Percentiles rank a stretch among this genome's conserved stretches.
phyloP scores from a whole-genome alignment of 2,113 vertebrate genomes.

The Spea bombifrons region DNA sequence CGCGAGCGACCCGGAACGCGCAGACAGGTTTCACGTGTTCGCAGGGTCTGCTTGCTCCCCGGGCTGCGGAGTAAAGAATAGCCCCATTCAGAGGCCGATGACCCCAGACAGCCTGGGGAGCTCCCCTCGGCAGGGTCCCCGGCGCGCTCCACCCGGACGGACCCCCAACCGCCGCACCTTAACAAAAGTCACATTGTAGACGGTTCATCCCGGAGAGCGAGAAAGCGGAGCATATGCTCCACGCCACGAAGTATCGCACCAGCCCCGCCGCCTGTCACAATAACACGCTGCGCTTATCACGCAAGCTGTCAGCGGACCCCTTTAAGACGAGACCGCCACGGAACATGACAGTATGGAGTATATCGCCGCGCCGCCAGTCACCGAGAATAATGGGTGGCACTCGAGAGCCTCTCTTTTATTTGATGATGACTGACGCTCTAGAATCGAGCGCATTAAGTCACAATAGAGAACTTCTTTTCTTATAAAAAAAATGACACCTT shows the following conservation, averaged over 20 bases:
- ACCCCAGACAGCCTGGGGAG: not conserved
- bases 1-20: too few species aligned
- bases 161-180: not conserved
- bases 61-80: too few species aligned
- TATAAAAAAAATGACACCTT: conserved; percentile 2
- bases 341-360: not conserved
- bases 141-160: not conserved
- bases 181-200: not conserved
- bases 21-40: too few species aligned
- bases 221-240: not conserved
- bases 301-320: not conserved
- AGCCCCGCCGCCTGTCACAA: not conserved
- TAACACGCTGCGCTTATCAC: not conserved
- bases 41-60: too few species aligned
- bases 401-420: not conserved
- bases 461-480: not conserved
- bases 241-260: not conserved
- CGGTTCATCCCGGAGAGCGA: too few species aligned
- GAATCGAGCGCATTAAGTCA: not conserved
- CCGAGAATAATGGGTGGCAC: not conserved
- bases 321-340: not conserved
- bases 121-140: not conserved
- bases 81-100: not conserved
- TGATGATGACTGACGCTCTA: not conserved
- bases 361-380: not conserved